Conservation (phyloP, 2,797 vertebrate species). For the Linurgus olivaceus region DNA sequence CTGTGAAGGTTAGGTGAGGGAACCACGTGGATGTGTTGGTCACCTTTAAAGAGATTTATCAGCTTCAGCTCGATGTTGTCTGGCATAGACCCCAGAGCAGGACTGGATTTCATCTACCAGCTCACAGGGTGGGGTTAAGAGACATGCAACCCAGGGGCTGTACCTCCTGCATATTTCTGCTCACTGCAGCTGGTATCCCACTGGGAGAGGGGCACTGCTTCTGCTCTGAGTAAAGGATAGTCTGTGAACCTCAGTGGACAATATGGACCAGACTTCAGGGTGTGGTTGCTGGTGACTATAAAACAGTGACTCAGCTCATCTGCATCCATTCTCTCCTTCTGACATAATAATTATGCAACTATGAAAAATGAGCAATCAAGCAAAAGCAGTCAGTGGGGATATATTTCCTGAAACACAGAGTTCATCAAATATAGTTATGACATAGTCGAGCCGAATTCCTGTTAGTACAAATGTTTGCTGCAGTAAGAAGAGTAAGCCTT, state of each 20-base stretch:
- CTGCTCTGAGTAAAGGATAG: not conserved
- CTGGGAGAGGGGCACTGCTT: not conserved
- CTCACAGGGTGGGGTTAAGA: not conserved
- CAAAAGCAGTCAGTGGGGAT: not conserved
- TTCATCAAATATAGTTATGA: not conserved
- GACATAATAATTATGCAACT: not conserved
- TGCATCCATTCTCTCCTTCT: not conserved
- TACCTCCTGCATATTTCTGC: not conserved
- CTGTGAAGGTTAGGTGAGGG: not conserved
- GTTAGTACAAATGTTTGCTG: slow-evolving; percentile 23
- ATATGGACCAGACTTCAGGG: not conserved
- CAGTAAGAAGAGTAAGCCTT: slow-evolving; percentile 17
- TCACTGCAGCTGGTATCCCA: not conserved
- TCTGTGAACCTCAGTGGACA: not conserved
- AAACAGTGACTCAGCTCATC: not conserved
- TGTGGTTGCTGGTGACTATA: not conserved
- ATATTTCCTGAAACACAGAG: not conserved
- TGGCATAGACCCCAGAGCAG: not conserved
- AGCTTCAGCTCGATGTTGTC: not conserved
- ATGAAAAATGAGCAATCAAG: not conserved
- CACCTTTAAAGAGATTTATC: not conserved
- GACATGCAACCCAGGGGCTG: not conserved
- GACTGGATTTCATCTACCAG: not conserved
- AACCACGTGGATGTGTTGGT: not conserved
- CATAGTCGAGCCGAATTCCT: not conserved